A percentile compares a stretch with the other conserved stretches of the same genome.
Conservation (phyloP, 1,140 invertebrate genomes). For the Eubasilissa regina region DNA sequence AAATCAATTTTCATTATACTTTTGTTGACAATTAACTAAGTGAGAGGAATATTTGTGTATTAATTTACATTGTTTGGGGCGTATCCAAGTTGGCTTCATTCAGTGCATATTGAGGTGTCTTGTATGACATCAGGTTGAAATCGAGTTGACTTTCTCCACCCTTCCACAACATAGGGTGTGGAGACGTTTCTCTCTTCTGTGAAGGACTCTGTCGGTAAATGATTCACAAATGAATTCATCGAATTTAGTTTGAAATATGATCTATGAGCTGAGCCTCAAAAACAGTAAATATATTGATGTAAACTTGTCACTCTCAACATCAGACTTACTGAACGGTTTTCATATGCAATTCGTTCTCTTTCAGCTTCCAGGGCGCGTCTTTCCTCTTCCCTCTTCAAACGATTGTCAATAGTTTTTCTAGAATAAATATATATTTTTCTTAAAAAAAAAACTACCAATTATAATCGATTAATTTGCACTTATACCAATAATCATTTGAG, state of each 20-base stretch:
- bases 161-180: slow-evolving; percentile 24
- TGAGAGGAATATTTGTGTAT: too few species aligned
- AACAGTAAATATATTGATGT: not conserved
- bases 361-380: slow-evolving; percentile 9
- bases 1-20: too few species aligned
- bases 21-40: too few species aligned
- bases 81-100: not conserved
- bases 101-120: not conserved
- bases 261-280: too few species aligned
- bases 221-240: not conserved
- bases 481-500: too few species aligned
- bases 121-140: slow-evolving; percentile 28
- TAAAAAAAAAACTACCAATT: too few species aligned
- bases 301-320: too few species aligned
- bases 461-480: too few species aligned
- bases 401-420: slow-evolving; percentile 33
- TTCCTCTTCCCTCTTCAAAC: slow-evolving; percentile 3
- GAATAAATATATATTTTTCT: slow-evolving; percentile 21
- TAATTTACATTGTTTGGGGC: not conserved
- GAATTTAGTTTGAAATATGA: too few species aligned
- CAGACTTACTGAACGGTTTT: slow-evolving; percentile 34
- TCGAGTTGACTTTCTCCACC: slow-evolving; percentile 40
- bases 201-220: slow-evolving; percentile 25
- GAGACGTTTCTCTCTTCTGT: slow-evolving; percentile 37
- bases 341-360: slow-evolving; percentile 27